phyloP scores from a whole-genome alignment of 2,113 vertebrate species.

The Cyprinodon variegatus region DNA sequence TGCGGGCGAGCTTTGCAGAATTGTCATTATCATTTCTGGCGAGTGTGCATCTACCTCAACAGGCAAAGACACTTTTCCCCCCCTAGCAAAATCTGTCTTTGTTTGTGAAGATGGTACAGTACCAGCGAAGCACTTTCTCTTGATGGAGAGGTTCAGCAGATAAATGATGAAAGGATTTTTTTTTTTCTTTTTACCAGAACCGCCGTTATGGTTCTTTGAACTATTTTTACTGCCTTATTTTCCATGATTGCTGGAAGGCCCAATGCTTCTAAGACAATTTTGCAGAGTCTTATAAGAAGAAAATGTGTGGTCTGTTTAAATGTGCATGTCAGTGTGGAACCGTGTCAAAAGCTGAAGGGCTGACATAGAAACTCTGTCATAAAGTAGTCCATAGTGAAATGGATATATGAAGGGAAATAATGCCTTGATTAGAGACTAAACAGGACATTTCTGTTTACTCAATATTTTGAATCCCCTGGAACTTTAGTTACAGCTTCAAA shows the following conservation, averaged over 20 bases:
- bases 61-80: background rate
- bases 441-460: too few relatives aligned
- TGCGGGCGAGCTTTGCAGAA: slow-evolving; percentile 36
- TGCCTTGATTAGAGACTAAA: too few relatives aligned
- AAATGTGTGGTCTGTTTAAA: slow-evolving; percentile 43
- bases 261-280: slow-evolving; percentile 50
- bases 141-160: slow-evolving; percentile 78
- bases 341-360: slow-evolving; percentile 26
- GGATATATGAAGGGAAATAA: background rate
- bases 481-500: too few relatives aligned
- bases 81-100: slow-evolving; percentile 62
- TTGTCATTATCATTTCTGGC: slow-evolving; percentile 31
- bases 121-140: slow-evolving; percentile 61
- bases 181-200: slow-evolving; percentile 63
- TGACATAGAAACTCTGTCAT: slow-evolving; percentile 14
- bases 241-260: slow-evolving; percentile 70
- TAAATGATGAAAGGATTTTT: slow-evolving; percentile 80
- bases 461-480: too few relatives aligned
- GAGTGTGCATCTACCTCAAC: slow-evolving; percentile 28
- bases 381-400: background rate
- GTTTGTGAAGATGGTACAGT: slow-evolving; percentile 67
- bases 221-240: slow-evolving; percentile 78
- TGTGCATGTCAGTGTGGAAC: slow-evolving; percentile 33
- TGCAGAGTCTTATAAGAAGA: slow-evolving; percentile 29
- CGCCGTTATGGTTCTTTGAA: slow-evolving; percentile 74